Evolutionary conservation across 2,888 invertebrate species (phyloP), one percentile per base, ranked within the genome.

Genomic region (Molanna angustata): DNA sequence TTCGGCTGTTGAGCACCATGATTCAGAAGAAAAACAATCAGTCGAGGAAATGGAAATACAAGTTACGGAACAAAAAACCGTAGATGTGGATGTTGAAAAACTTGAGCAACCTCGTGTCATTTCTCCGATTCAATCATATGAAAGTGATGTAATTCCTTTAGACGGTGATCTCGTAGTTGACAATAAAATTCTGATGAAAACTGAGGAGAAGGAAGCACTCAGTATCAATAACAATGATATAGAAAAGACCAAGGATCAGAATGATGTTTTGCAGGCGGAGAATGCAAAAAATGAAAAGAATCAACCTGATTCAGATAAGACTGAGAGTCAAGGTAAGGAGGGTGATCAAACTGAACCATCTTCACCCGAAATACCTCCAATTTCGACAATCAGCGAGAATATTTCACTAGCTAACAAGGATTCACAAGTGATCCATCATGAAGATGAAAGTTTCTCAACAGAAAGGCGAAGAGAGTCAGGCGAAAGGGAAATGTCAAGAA

Each of bases 341-440:
- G 63, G 66, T 41, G 64, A 65, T 59, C 65, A 67, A 64, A 62
- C 62, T 47, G 77, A 66, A 56, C 65, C 69, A 49, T 69, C 71
- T 60, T 70, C 76, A 42, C 78, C 79, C 51, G 80, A 78, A 69
- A 83, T 85, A 63, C 82, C 84, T 64, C 83, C 85, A 59, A 86
- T 86, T 72, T 84, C 84, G 60, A 85, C 85, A 62, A 84, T 84
- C 67, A 85, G 85, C 76, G 86, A 86, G 74, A 85, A 84, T 65
- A 84, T 81, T 71, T 76, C 77, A 47, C 68, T 76, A 56, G 71
- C 71, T 0, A 74, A 76, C 61, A 76, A 73, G 50, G 59, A 56
- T n/a, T 9, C 49, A 63, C 68, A 46, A 70, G 73, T 45, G 68
- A 69, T 27, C 69, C 71, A 50, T n/a, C 54, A 52, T 21, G 59